Percentiles rank a stretch among this genome's conserved stretches.
These are phyloP conservation scores for Drosophila nigromelanica DNA, from an alignment of 1,140 invertebrate species.

Conservation along the genomic window DNA sequence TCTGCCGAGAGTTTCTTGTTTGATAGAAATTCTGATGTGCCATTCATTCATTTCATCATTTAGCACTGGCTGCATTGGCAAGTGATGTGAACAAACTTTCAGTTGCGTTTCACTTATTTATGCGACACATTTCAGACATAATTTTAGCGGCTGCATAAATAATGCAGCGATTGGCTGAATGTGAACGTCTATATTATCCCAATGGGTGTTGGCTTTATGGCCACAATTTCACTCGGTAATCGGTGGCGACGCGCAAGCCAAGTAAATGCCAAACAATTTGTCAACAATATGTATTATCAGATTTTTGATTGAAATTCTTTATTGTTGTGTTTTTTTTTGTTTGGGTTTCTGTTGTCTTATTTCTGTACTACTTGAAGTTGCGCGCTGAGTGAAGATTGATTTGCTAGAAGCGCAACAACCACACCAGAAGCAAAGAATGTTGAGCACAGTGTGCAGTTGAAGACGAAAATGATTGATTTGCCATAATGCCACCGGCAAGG, in stretches of 20 bases:
- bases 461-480: constrained; percentile 75
- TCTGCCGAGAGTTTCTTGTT: neutral
- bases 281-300: constrained; percentile 63
- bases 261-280: constrained; percentile 63
- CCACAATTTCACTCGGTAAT: constrained; percentile 16
- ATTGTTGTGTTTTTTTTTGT: constrained; percentile 11
- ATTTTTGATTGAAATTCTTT: constrained; percentile 53
- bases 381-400: constrained; percentile 59
- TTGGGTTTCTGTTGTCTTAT: constrained; percentile 6
- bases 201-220: neutral
- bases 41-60: neutral
- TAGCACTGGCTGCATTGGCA: neutral
- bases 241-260: constrained; percentile 13
- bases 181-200: constrained; percentile 1
- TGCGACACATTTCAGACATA: constrained; percentile 36
- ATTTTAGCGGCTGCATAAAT: constrained; percentile 32
- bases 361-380: constrained; percentile 31
- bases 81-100: neutral
- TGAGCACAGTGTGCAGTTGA: constrained; percentile 59
- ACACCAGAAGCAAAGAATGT: constrained; percentile 26
- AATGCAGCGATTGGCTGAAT: constrained; percentile 25
- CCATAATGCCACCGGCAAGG: constrained; percentile 51
- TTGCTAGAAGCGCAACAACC: constrained; percentile 31
- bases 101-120: constrained; percentile 19
- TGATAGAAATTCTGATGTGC: neutral